Conservation (phyloP, 1,140 invertebrate species). For the Tetranychus cinnabarinus region DNA sequence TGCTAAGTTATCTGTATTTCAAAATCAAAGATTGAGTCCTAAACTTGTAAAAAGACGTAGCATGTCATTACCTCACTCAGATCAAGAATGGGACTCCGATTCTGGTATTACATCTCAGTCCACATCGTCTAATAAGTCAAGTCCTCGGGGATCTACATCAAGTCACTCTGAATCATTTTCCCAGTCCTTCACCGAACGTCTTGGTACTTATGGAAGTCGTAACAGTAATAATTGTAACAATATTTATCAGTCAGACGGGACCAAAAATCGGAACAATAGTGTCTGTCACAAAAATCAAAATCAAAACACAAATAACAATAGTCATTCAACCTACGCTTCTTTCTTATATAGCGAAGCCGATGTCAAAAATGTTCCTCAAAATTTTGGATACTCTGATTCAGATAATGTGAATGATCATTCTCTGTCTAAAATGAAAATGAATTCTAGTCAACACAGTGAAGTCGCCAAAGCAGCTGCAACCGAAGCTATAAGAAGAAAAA, state of each 20-base stretch:
- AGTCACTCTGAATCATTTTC: neutral
- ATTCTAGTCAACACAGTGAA: neutral
- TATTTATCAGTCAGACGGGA: no score
- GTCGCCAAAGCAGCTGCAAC: neutral
- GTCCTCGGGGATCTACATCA: neutral
- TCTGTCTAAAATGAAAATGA: neutral
- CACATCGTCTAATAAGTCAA: neutral
- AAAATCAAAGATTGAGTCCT: neutral
- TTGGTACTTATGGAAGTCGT: neutral
- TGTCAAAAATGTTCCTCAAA: no score
- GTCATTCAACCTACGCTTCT: no score
- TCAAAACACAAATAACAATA: no score
- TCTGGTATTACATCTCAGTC: neutral
- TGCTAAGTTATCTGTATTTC: constrained; percentile 4
- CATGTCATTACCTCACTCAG: neutral
- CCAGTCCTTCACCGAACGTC: neutral
- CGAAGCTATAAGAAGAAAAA: neutral
- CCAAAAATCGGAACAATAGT: no score
- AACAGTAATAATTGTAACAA: neutral
- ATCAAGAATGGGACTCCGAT: constrained; percentile 4
- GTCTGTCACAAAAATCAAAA: no score
- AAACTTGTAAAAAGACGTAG: constrained; percentile 4
- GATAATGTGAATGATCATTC: neutral
- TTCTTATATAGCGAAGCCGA: no score
- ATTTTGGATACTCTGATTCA: no score